phyloP scores from a whole-genome alignment of 1,140 invertebrate species.

The Hycleus phaleratus region DNA sequence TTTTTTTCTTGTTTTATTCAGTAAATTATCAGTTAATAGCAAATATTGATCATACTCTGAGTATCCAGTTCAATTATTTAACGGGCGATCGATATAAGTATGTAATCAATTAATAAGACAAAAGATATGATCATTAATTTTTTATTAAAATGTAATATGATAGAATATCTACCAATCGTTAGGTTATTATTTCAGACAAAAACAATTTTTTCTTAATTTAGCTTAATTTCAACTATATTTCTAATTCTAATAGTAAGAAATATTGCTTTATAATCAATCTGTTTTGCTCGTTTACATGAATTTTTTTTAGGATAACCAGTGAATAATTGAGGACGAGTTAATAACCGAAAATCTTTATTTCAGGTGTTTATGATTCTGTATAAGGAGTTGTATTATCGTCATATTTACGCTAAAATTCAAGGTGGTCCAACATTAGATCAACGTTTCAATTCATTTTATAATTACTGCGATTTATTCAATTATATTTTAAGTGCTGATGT shows the following conservation, averaged over 20 bases:
- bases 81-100: too few species aligned
- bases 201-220: too few species aligned
- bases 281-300: too few species aligned
- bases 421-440: constrained; percentile 84
- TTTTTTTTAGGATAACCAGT: background rate
- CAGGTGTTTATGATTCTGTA: constrained; percentile 88
- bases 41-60: background rate
- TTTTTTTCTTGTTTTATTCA: background rate
- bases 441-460: constrained; percentile 92
- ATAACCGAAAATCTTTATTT: constrained; percentile 9
- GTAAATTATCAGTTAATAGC: background rate
- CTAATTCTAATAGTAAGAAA: too few species aligned
- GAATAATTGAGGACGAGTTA: background rate
- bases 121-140: too few species aligned
- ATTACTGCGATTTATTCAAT: constrained; percentile 98
- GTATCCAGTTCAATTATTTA: too few species aligned
- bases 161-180: too few species aligned
- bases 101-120: too few species aligned
- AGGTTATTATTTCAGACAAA: too few species aligned
- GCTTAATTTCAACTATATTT: too few species aligned
- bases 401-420: constrained; percentile 87
- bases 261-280: too few species aligned
- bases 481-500: constrained; percentile 84
- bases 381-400: constrained; percentile 95
- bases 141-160: too few species aligned